phyloP scores from a whole-genome alignment of 1,140 invertebrate genomes.

The Drosophila nigrodunni region DNA sequence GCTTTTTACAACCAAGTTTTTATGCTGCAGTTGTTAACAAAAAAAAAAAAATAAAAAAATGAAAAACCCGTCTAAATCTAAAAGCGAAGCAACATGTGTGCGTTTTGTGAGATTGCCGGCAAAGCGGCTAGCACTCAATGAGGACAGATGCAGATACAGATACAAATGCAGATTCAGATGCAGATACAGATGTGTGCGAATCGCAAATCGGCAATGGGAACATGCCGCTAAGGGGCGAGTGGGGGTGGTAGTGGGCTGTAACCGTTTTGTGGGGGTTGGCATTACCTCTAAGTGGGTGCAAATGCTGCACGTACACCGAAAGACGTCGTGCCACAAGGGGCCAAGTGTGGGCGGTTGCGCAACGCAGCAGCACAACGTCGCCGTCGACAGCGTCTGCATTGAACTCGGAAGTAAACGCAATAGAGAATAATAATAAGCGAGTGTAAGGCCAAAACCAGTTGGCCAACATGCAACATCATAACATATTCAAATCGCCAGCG shows the following conservation, averaged over 20 bases:
- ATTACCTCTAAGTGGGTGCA: slow-evolving; percentile 54
- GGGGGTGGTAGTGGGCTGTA: neutral
- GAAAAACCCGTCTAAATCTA: slow-evolving; percentile 76
- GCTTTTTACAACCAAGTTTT: slow-evolving; percentile 41
- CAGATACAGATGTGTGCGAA: slow-evolving; percentile 23
- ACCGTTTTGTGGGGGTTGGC: slow-evolving; percentile 33
- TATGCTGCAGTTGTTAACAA: slow-evolving; percentile 20
- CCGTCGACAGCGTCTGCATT: slow-evolving; percentile 57
- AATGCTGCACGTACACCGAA: slow-evolving; percentile 46
- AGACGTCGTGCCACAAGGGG: slow-evolving; percentile 3
- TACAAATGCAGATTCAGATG: no score
- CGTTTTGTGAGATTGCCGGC: slow-evolving; percentile 70
- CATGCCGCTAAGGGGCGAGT: neutral
- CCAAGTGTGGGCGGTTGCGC: slow-evolving; percentile 76
- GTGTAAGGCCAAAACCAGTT: slow-evolving; percentile 68
- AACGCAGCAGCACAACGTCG: slow-evolving; percentile 50
- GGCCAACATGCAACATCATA: slow-evolving; percentile 76
- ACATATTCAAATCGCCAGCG: slow-evolving; percentile 75
- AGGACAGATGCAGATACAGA: slow-evolving; percentile 35
- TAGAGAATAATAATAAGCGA: slow-evolving; percentile 68
- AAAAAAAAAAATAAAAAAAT: no score
- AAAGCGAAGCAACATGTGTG: slow-evolving; percentile 80
- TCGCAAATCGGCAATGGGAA: slow-evolving; percentile 32
- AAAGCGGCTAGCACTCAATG: slow-evolving; percentile 62
- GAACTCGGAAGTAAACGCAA: slow-evolving; percentile 81